Evolutionary conservation across 1,140 invertebrate species (phyloP), one percentile per base, ranked within the genome.

Genomic region (Ceratoteleas bidentatus): DNA sequence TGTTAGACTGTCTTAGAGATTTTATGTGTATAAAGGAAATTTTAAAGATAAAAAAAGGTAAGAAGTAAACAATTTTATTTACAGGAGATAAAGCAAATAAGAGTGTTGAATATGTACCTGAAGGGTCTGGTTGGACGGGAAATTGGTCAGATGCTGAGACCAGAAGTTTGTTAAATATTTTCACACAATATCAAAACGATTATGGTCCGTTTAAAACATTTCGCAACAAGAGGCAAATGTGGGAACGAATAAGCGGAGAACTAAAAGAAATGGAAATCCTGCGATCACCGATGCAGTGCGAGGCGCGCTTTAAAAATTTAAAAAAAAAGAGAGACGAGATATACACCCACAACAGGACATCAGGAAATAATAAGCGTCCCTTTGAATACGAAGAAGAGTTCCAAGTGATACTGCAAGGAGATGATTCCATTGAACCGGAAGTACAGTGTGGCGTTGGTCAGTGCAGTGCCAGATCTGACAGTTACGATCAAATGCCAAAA

Each of bases 321-420:
- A 66, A 64, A 0, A 75, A 60, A 53, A 66, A 66, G 14, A 58
- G 62, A 40, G 54, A 53, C 3, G 54, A 66, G 32, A 60, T 66
- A 33, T 33, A 5, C 15, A 13, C n/a, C 2, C 16, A 66, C 8
- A 75, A 66, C 10, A 32, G 54, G 33, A 75, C 54, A 14, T 75
- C 61, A 0, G 72, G 62, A 16, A 58, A 53, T 14, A 53, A 75
- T 10, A 75, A 60, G 43, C 50, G 54, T 15, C 16, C 9, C 0
- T 75, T 75, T 14, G 45, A 75, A 3, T 75, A 45, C 32, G 72
- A 75, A 66, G 24, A 34, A 16, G 54, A 75, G 47, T 66, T 75
- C 43, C 2, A 74, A 40, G 50, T 50, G 32, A 0, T 65, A 6
- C 38, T 47, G 45, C n/a, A 3, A 8, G 45, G 34, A 11, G 53